Conservation (phyloP, 2,888 invertebrate species). For the Liodrosophila aerea region DNA sequence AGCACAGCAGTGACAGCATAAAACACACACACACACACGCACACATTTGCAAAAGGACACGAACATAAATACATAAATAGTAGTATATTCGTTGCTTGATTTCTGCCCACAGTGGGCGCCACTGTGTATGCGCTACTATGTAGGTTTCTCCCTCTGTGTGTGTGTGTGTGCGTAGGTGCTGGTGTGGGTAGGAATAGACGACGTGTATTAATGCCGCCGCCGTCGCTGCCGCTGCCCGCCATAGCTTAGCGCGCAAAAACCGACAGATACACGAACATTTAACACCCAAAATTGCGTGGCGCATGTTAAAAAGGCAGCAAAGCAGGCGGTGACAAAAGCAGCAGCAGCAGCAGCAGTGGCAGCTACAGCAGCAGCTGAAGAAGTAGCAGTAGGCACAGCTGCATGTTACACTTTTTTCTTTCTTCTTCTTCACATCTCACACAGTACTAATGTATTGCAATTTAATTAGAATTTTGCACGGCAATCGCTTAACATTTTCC, state of each 20-base stretch:
- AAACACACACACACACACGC: constrained; percentile 30
- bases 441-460: constrained; percentile 26
- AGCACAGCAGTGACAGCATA: constrained; percentile 54
- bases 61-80: constrained; percentile 65
- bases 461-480: constrained; percentile 31
- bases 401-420: constrained; percentile 5
- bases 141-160: constrained; percentile 15
- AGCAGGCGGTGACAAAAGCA: constrained; percentile 15
- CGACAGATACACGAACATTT: constrained; percentile 79
- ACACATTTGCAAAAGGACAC: constrained; percentile 41
- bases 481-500: constrained; percentile 35
- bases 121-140: too few species aligned
- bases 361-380: constrained; percentile 5
- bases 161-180: constrained; percentile 19
- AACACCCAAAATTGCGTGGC: constrained; percentile 72
- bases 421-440: constrained; percentile 2
- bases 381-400: constrained; percentile 19
- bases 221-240: constrained; percentile 24
- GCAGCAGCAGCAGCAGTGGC: constrained; percentile 3
- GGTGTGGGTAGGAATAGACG: constrained; percentile 33
- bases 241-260: constrained; percentile 70
- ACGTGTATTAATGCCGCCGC: constrained; percentile 72
- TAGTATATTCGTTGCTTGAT: constrained; percentile 59
- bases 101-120: constrained; percentile 51
- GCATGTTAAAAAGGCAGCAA: constrained; percentile 65